Conservation (phyloP, 2,797 vertebrate genomes). For the Stomatorhinus walkeri region DNA sequence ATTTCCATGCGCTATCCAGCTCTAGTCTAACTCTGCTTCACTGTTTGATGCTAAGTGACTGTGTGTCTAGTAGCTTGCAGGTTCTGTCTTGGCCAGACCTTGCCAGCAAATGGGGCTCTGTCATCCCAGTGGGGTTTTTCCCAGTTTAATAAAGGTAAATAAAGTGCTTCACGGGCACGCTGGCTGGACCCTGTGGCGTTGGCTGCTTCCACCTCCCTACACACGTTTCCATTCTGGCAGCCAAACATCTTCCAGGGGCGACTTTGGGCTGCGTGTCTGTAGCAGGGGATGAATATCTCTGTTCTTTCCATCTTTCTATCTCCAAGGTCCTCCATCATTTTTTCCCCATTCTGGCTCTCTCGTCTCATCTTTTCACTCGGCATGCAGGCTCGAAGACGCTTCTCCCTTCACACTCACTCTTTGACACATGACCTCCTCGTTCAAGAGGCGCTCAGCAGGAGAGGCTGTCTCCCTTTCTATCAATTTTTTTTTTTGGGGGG, state of each 20-base stretch:
- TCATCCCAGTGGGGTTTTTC: not conserved
- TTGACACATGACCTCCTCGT: slow-evolving; percentile 2
- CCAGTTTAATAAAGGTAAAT: slow-evolving; percentile 11
- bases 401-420: not conserved
- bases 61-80: not conserved
- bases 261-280: not conserved
- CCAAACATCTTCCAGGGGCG: not conserved
- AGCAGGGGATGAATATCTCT: not conserved
- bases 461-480: not conserved
- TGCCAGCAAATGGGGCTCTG: not conserved
- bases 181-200: not conserved
- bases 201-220: not conserved
- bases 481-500: not conserved
- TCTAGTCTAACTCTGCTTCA: not conserved
- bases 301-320: not conserved
- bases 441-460: not conserved
- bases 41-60: not conserved
- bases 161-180: slow-evolving; percentile 10
- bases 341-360: not conserved
- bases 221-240: not conserved
- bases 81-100: not conserved
- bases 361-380: not conserved
- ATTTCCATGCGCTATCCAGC: not conserved
- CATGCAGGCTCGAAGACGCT: not conserved
- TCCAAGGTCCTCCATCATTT: not conserved